phyloP scores from a whole-genome alignment of 1,140 invertebrate species.

The Caerostris darwini region DNA sequence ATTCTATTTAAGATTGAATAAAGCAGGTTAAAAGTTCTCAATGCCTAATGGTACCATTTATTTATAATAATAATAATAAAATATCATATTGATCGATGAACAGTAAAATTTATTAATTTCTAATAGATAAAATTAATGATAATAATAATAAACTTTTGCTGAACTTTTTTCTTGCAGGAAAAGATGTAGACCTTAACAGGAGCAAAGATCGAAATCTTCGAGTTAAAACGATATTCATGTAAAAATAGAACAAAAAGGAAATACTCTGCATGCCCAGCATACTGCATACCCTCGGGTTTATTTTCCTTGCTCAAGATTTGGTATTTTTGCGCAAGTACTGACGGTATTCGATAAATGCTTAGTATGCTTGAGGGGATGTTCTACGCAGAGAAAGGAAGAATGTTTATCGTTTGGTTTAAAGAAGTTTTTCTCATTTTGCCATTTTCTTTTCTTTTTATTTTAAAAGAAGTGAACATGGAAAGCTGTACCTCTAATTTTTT shows the following conservation, averaged over 20 bases:
- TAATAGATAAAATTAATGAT: no score
- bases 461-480: background rate
- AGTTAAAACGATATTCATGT: background rate
- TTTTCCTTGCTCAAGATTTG: background rate
- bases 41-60: no score
- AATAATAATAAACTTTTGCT: no score
- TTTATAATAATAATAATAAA: no score
- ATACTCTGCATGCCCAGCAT: background rate
- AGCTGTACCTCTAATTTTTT: background rate
- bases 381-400: background rate
- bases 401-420: background rate
- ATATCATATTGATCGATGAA: no score
- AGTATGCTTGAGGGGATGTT: background rate
- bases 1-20: no score
- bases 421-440: background rate
- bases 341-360: background rate
- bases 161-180: no score
- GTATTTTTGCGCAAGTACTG: background rate
- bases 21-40: no score
- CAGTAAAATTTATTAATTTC: no score
- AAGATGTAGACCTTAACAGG: no score
- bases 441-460: background rate
- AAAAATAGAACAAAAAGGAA: background rate
- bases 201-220: background rate
- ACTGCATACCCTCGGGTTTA: background rate